phyloP scores from a whole-genome alignment of 2,113 vertebrate species.

The Mus musculus region GRCm39 chr14:82922501-82923000 shows the following conservation, averaged over 20 bases:
- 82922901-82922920: neutral
- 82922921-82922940: neutral
- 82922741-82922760: neutral
- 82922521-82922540: neutral
- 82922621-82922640: neutral
- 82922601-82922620: neutral
- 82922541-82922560: fast-evolving
- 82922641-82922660: neutral
- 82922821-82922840: neutral
- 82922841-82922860: neutral
- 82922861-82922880: neutral
- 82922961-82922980: too few species aligned
- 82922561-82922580: neutral
- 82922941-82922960: neutral
- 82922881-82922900: neutral
- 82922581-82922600: neutral
- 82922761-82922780: neutral
- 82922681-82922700: neutral
- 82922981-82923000: neutral
- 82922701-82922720: neutral
- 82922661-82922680: neutral
- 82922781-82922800: neutral
- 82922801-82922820: neutral
- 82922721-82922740: neutral
- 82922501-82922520: neutral